Conservation (phyloP, 2,797 vertebrate species). For the Pelodytes ibericus region DNA sequence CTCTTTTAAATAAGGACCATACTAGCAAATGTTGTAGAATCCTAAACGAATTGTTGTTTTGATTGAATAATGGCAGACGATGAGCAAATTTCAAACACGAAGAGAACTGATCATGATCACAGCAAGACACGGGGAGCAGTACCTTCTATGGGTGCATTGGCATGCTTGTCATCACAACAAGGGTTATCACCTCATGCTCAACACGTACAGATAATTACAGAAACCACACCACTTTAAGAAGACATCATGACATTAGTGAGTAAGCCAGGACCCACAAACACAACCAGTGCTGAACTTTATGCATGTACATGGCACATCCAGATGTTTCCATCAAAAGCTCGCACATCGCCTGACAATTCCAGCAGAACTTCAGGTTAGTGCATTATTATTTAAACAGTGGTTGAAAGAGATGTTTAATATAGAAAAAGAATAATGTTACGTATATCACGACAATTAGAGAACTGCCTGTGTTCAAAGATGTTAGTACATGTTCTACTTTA, state of each 20-base stretch:
- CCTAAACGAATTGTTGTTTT: not conserved
- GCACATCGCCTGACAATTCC: constrained; percentile 23
- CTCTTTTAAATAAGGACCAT: not conserved
- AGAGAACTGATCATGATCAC: not conserved
- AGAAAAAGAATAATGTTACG: constrained; percentile 14
- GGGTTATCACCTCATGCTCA: constrained; percentile 50
- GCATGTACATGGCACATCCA: not conserved
- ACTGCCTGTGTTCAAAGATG: constrained; percentile 12
- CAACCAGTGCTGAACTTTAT: constrained; percentile 7
- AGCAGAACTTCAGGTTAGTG: not conserved
- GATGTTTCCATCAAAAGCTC: not conserved
- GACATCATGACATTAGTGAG: not conserved
- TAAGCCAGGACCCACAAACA: constrained; percentile 10
- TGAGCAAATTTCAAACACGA: not conserved
- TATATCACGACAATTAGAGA: constrained; percentile 1
- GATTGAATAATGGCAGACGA: not conserved
- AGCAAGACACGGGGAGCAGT: not conserved
- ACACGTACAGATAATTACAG: constrained; percentile 47
- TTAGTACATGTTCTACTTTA: constrained; percentile 26
- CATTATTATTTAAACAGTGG: not conserved
- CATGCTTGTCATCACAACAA: constrained; percentile 5
- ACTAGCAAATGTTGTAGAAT: not conserved
- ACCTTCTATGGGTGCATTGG: not conserved
- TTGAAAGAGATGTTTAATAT: not conserved
- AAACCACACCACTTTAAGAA: constrained; percentile 23